Base-by-base conservation (phyloP, 2,113 vertebrate species). In the Nyctibius bracteatus region DNA sequence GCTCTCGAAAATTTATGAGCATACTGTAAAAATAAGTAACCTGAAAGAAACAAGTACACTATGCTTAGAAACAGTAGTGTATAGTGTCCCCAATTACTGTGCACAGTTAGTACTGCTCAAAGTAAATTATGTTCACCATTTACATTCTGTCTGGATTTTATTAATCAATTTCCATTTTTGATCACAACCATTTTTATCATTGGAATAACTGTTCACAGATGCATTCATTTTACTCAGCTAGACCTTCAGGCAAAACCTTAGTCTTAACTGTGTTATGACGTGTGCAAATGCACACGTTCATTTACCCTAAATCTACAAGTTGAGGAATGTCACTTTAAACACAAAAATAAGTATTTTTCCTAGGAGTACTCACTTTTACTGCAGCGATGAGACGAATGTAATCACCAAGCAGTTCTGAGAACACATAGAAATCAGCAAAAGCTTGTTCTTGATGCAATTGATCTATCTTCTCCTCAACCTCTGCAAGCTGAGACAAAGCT, bases 381-480 rank as follows among this genome's bases (percentile, higher is more conserved):
- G 99, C 98, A 58, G 98, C 98, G 97, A 99, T 98, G 80, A 99
- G 99, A 81, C 99, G 99, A 93, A 99, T 99, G 70, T 99, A 99
- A 96, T 99, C 99, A 5, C 99, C 99, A 93, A 99, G 98, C 19
- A 99, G 97, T 98, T 99, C 99, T 7, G 99, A 98, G 97, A 99
- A 99, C 73, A 99, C 96, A 94, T 99, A 99, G 94, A 99, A 99
- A 98, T 99, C 99, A 10, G 99, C 99, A 97, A 99, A 98, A 93
- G 99, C 99, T 98, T 99, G 99, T 37, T 99, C 99, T 98, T 99
- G 99, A 97, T 99, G 99, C 92, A 99, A 98, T 81, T 99, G 99
- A 97, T 99, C 99, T 89, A 99, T 99, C 97, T 99, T 99, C 97
- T 99, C 99, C 96, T 99, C 99, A 95, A 99, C 99, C 87, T 99